Evolutionary conservation across 2,888 invertebrate genomes (phyloP).

Genomic region (Drepanosiphum platanoidis): DNA sequence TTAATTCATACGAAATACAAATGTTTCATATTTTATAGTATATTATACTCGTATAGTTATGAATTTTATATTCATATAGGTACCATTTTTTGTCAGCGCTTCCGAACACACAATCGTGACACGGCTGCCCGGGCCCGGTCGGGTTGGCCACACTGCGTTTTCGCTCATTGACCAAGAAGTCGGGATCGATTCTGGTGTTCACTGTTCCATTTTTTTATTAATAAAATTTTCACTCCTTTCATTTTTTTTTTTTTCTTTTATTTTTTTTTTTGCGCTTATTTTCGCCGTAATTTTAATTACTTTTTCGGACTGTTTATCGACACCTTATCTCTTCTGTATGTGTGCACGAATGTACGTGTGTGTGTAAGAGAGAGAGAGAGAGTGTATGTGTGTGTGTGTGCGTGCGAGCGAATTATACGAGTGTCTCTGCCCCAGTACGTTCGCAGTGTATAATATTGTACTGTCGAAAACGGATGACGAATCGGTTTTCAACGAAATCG

Average conservation of each 20-base stretch:
- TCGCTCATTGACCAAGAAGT: constrained; percentile 56
- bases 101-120: too few relatives aligned
- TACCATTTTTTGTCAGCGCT: too few relatives aligned
- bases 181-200: constrained; percentile 57
- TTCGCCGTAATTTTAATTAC: constrained; percentile 43
- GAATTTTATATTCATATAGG: too few relatives aligned
- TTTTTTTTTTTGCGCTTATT: constrained; percentile 40
- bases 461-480: constrained; percentile 50
- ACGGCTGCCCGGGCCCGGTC: not conserved
- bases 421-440: not conserved
- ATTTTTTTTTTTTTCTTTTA: constrained; percentile 43
- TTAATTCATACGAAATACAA: too few relatives aligned
- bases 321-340: constrained; percentile 50
- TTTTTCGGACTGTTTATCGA: constrained; percentile 49
- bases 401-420: too few relatives aligned
- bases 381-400: not conserved
- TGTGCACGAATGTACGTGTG: not conserved
- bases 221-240: constrained; percentile 56
- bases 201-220: constrained; percentile 60
- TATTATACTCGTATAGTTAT: too few relatives aligned
- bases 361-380: too few relatives aligned
- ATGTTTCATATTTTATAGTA: too few relatives aligned
- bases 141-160: constrained; percentile 53
- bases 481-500: constrained; percentile 37
- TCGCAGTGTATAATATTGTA: constrained; percentile 21